These are phyloP conservation scores for Microplitis manilae DNA, from an alignment of 2,888 invertebrate species.

Conservation along the genomic window DNA sequence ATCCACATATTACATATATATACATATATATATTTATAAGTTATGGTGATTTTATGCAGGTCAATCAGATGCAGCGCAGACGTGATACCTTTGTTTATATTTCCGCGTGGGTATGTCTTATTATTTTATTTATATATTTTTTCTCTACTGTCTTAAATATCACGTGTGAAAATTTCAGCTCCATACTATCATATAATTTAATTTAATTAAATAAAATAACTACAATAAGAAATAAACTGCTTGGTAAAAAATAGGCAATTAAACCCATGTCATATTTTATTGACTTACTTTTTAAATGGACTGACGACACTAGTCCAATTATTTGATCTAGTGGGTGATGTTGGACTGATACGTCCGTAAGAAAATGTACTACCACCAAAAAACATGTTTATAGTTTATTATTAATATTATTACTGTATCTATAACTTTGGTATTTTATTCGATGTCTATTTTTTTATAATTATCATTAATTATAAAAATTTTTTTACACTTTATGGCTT, in stretches of 20 bases:
- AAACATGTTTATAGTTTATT: conserved; percentile 59
- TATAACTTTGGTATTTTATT: background rate
- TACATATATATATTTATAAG: conserved; percentile 10
- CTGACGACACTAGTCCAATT: conserved; percentile 65
- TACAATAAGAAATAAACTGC: too few species aligned
- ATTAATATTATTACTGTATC: conserved; percentile 33
- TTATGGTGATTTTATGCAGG: conserved; percentile 10
- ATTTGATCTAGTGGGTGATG: conserved; percentile 60
- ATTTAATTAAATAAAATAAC: too few species aligned
- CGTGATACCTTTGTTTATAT: conserved; percentile 15
- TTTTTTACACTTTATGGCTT: conserved; percentile 30
- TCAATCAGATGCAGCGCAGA: background rate
- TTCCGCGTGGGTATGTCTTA: conserved; percentile 23
- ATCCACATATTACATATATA: conserved; percentile 2
- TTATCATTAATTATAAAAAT: background rate
- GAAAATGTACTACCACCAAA: conserved; percentile 56
- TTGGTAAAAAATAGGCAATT: too few species aligned
- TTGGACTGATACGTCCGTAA: conserved; percentile 60
- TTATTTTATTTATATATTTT: background rate
- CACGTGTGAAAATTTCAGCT: too few species aligned
- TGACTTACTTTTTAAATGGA: conserved; percentile 67
- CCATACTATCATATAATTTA: too few species aligned
- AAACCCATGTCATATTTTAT: background rate
- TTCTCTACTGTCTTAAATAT: too few species aligned
- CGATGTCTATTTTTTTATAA: background rate